These are phyloP conservation scores for Microctonus hyperodae DNA, from an alignment of 2,888 invertebrate species.

Conservation along the genomic window DNA sequence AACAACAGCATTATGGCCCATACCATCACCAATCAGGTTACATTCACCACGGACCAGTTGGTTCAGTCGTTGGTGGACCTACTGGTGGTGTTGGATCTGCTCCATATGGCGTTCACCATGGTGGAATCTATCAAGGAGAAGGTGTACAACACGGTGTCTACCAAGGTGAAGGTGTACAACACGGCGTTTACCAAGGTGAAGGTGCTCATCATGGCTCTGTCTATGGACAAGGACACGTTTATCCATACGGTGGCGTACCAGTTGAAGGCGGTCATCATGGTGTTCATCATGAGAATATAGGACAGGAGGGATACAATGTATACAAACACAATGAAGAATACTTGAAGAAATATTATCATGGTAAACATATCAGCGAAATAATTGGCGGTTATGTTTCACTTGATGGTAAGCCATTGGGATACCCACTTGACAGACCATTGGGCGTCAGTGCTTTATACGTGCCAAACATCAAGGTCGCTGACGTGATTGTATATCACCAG, in stretches of 20 bases:
- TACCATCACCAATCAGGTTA: conserved; percentile 20
- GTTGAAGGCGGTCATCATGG: conserved; percentile 11
- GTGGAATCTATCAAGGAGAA: conserved; percentile 18
- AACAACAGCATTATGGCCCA: background rate
- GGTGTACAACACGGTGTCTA: conserved; percentile 13
- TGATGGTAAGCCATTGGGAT: conserved; percentile 66
- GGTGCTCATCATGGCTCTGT: conserved; percentile 20
- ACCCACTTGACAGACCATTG: conserved; percentile 68
- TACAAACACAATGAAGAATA: conserved; percentile 39
- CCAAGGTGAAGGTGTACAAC: conserved; percentile 25
- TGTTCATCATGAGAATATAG: conserved; percentile 10
- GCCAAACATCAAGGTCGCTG: conserved; percentile 65
- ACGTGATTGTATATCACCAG: conserved; percentile 67
- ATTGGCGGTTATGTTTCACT: conserved; percentile 62
- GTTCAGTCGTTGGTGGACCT: background rate
- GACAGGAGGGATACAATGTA: conserved; percentile 17
- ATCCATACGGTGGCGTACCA: conserved; percentile 24
- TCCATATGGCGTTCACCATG: conserved; percentile 27
- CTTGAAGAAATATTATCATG: conserved; percentile 51
- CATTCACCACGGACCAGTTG: background rate
- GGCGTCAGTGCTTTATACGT: conserved; percentile 57
- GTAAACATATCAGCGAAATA: conserved; percentile 49
- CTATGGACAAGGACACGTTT: background rate
- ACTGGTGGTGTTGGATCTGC: background rate
- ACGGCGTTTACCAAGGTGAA: conserved; percentile 25